These are phyloP conservation scores for Dicerorhinus sumatrensis DNA, from an alignment of 2,113 vertebrate species.

Conservation along the genomic window DNA sequence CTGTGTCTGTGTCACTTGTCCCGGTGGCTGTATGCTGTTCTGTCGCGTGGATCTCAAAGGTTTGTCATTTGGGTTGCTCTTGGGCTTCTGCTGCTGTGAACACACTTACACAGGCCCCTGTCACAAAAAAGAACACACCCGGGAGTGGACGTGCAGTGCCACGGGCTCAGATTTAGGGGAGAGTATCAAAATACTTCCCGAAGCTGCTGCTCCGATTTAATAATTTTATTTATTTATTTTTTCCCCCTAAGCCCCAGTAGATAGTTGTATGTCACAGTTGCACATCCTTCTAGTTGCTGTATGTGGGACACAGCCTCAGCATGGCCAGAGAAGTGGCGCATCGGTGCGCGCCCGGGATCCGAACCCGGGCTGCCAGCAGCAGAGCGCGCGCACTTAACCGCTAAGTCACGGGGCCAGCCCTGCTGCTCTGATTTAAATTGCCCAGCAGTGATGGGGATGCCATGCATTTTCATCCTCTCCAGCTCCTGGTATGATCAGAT, in stretches of 20 bases:
- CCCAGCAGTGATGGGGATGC: background rate
- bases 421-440: accelerated
- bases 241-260: too few relatives aligned
- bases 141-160: accelerated
- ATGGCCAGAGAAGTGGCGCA: too few relatives aligned
- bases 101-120: accelerated
- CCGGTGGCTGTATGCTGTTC: background rate
- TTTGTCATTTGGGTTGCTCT: accelerated
- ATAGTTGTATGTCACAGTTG: too few relatives aligned
- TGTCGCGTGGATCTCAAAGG: accelerated
- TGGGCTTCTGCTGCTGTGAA: background rate
- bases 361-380: too few relatives aligned
- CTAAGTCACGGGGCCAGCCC: too few relatives aligned
- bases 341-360: too few relatives aligned
- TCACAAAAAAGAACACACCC: accelerated
- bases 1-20: accelerated
- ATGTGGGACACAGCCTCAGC: too few relatives aligned
- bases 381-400: too few relatives aligned
- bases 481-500: too few relatives aligned
- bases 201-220: accelerated
- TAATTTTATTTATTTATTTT: too few relatives aligned
- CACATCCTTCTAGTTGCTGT: too few relatives aligned
- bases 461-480: accelerated
- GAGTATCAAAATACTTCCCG: background rate
- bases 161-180: background rate